phyloP scores from a whole-genome alignment of 2,113 vertebrate genomes.

The Erythrolamprus reginae region DNA sequence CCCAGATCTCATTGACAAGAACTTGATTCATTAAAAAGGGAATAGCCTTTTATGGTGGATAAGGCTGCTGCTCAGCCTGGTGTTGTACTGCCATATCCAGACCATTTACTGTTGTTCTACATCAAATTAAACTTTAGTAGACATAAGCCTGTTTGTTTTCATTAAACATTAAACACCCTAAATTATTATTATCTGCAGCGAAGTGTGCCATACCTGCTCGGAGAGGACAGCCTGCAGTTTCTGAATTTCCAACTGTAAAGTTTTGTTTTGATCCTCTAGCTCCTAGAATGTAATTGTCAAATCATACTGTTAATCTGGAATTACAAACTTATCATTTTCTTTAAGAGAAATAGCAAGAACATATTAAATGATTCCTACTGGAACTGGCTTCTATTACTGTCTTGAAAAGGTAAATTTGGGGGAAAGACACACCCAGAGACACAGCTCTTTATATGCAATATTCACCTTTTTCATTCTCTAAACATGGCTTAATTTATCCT shows the following conservation, averaged over 20 bases:
- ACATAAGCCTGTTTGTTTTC: not conserved
- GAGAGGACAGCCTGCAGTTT: constrained; percentile 66
- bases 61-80: not conserved
- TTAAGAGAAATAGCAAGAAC: not conserved
- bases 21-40: not conserved
- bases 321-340: not conserved
- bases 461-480: not conserved
- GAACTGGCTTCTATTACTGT: not conserved
- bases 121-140: not conserved
- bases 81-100: not conserved
- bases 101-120: not conserved
- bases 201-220: constrained; percentile 65
- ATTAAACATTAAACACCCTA: not conserved
- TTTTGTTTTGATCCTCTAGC: constrained; percentile 68
- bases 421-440: not conserved
- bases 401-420: not conserved
- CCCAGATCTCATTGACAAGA: not conserved
- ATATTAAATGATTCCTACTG: not conserved
- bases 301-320: constrained; percentile 6
- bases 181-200: not conserved
- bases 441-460: not conserved
- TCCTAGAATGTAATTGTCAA: constrained; percentile 57
- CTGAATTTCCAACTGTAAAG: constrained; percentile 70
- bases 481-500: not conserved
- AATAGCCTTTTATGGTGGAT: not conserved